These are phyloP conservation scores for Griposia aprilina DNA, from an alignment of 2,888 invertebrate genomes.

Conservation along the genomic window DNA sequence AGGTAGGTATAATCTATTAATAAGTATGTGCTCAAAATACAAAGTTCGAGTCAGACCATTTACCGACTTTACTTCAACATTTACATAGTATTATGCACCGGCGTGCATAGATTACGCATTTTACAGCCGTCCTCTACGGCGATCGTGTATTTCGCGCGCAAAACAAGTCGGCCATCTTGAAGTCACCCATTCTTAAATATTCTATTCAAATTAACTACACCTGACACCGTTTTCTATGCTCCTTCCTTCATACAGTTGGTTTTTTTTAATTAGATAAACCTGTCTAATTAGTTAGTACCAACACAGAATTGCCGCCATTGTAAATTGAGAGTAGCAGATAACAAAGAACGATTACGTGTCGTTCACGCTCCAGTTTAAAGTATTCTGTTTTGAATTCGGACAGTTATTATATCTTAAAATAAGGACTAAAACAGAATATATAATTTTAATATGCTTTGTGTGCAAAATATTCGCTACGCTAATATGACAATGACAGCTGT, in stretches of 20 bases:
- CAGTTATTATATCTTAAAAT: slow-evolving; percentile 6
- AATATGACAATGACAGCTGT: neutral
- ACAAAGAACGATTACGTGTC: slow-evolving; percentile 36
- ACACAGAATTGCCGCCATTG: neutral
- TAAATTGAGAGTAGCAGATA: slow-evolving; percentile 10
- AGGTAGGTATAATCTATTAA: neutral
- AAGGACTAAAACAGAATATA: neutral
- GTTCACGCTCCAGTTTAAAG: slow-evolving; percentile 18
- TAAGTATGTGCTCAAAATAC: slow-evolving; percentile 29
- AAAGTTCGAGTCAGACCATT: slow-evolving; percentile 34
- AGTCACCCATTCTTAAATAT: slow-evolving; percentile 29
- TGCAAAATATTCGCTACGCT: slow-evolving; percentile 11
- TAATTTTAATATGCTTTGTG: slow-evolving; percentile 10
- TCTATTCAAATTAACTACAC: slow-evolving; percentile 57
- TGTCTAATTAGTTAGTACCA: neutral
- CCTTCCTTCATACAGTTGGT: slow-evolving; percentile 42
- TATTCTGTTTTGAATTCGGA: slow-evolving; percentile 1
- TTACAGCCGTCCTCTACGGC: slow-evolving; percentile 39
- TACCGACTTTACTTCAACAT: slow-evolving; percentile 42
- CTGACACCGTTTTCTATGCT: slow-evolving; percentile 28
- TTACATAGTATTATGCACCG: slow-evolving; percentile 50
- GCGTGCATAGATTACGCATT: slow-evolving; percentile 57
- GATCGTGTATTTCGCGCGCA: slow-evolving; percentile 50
- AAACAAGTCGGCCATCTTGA: slow-evolving; percentile 61
- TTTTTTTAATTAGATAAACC: slow-evolving; percentile 2